Base-by-base conservation (phyloP, 2,888 invertebrate species). In the Blomia tropicalis region DNA sequence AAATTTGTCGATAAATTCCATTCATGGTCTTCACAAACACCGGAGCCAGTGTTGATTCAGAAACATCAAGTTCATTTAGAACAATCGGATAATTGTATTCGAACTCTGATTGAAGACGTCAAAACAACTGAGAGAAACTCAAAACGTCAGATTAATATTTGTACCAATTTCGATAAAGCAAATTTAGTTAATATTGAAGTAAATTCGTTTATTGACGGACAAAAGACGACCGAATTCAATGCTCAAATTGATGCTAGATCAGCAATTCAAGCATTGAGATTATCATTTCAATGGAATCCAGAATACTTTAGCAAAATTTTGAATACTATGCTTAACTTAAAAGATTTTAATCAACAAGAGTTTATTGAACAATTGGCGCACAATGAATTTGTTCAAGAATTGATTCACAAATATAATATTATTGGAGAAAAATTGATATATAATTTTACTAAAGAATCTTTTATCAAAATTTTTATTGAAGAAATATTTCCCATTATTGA, bases 141-240 rank as follows among this genome's bases (percentile, higher is more conserved):
- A 27, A 31, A 11, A 2, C 56, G 29, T n/a, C 56, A 56, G 29
- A 14, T 56, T 2, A 56, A 27, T 11, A n/a, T 56, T 23, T 56
- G 56, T 11, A 25, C 23, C n/a, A 30, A 56, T 2, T 11, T 27
- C 11, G 25, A 29, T 31, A n/a, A 25, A 56, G 17, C 56, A 23
- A 56, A 31, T 23, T 14, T 56, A 11, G 14, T 56, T 11, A 56
- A 56, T 30, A 2, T 56, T 4, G 56, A 17, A 2, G 23, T 56
- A 14, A 30, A 56, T 25, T 56, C 56, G 2, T 29, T 56, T 30
- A 3, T 19, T 2, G 29, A 36, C 11, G 56, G 56, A n/a, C 56
- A 56, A 25, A 56, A 56, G 29, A 56, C 56, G 14, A 25, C 56
- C 17, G 56, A 56, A 19, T 56, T 56, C n/a, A 29, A 36, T 19